Evolutionary conservation across 2,888 invertebrate genomes (phyloP).

Genomic region (Polydrusus cervinus): DNA sequence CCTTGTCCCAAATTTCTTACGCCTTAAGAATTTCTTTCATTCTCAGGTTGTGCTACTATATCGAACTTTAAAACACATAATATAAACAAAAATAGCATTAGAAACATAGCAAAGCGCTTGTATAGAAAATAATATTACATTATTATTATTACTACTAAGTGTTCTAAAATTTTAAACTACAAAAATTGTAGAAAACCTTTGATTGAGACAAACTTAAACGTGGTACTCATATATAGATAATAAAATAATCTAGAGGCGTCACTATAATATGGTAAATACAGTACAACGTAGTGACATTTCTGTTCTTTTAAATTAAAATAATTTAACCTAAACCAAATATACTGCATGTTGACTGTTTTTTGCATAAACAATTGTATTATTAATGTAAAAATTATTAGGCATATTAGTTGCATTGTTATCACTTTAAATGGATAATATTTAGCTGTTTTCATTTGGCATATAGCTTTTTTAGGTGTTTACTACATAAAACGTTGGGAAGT

Average conservation of each 20-base stretch:
- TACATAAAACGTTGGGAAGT: constrained; percentile 6
- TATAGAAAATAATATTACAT: constrained; percentile 12
- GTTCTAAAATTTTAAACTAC: constrained; percentile 16
- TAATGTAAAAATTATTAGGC: constrained; percentile 34
- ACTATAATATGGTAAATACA: constrained; percentile 2
- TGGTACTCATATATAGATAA: constrained; percentile 9
- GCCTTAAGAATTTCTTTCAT: constrained; percentile 10
- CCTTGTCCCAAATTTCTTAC: neutral
- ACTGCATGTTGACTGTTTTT: constrained; percentile 42
- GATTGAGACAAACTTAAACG: neutral
- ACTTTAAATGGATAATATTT: constrained; percentile 20
- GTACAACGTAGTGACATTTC: constrained; percentile 1
- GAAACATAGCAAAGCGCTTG: constrained; percentile 5
- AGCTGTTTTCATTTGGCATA: constrained; percentile 24
- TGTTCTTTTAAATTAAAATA: constrained; percentile 27
- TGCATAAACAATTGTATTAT: constrained; percentile 36
- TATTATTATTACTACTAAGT: neutral
- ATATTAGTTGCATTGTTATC: constrained; percentile 20
- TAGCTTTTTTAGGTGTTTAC: constrained; percentile 31
- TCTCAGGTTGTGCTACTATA: constrained; percentile 21
- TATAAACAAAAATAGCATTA: constrained; percentile 10
- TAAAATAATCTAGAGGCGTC: constrained; percentile 3
- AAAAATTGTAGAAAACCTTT: neutral
- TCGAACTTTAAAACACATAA: neutral
- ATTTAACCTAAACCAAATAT: constrained; percentile 41